A percentile compares a stretch with the other conserved stretches of the same genome.
These are phyloP conservation scores for Styela plicata DNA, from an alignment of 23 tunicate genomes.

Conservation along the genomic window DNA sequence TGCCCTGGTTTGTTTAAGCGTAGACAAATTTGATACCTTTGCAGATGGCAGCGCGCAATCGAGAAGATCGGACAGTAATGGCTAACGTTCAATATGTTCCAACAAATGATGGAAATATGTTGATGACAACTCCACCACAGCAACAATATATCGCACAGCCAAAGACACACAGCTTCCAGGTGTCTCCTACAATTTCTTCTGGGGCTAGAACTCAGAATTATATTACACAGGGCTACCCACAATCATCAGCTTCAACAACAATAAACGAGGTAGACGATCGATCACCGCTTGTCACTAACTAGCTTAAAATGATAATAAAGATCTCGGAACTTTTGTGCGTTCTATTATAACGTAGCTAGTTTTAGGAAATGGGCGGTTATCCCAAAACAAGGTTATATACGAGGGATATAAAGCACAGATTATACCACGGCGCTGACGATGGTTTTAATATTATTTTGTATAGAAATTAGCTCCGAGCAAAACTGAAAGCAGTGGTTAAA, in stretches of 20 bases:
- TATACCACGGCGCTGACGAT: too few species aligned
- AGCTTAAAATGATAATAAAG: too few species aligned
- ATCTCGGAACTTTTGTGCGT: too few species aligned
- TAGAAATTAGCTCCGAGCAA: too few species aligned
- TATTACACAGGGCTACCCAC: neutral
- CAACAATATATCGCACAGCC: neutral
- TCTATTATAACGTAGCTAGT: too few species aligned
- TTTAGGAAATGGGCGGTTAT: too few species aligned
- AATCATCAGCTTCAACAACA: too few species aligned
- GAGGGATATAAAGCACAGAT: too few species aligned
- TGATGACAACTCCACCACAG: neutral
- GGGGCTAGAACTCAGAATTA: neutral
- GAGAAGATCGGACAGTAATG: neutral
- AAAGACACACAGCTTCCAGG: neutral
- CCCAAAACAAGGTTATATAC: too few species aligned
- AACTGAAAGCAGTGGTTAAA: too few species aligned
- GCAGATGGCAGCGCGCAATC: constrained; percentile 7
- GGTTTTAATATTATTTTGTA: too few species aligned
- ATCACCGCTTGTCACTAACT: neutral
- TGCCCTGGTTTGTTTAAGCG: neutral
- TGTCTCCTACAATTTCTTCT: neutral
- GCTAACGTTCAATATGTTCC: constrained; percentile 1
- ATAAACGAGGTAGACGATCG: neutral
- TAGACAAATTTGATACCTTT: too few species aligned
- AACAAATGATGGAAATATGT: neutral